Evolutionary conservation across 1,140 invertebrate genomes (phyloP), one percentile per base, ranked within the genome.

Genomic region (Drosophila auraria): DNA sequence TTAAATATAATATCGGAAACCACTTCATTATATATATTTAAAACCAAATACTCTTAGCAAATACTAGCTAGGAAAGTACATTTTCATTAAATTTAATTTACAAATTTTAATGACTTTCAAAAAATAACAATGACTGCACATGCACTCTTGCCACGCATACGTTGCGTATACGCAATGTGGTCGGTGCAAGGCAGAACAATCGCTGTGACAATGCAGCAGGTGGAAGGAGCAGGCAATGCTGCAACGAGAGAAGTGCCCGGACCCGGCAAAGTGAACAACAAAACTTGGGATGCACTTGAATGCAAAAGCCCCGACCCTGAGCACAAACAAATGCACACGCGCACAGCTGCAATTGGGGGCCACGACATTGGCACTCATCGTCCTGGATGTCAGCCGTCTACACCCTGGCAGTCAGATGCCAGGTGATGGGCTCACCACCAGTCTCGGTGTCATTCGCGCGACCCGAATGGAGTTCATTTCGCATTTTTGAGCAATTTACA

Each of bases 401-500:
- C 49, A 47, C 15, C 61, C 45, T 38, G 30, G 51, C 74, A 77
- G 59, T 54, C 47, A 17, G 60, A 64, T 73, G 68, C 14, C 68
- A 69, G 60, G 33, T 54, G 63, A 33, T 58, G 30, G 50, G 27
- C 49, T 20, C 40, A 14, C 25, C 53, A 25, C 36, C 42, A 12
- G 54, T 38, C 50, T 33, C 62, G 47, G 65, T 65, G 49, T n/a
- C 68, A 45, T 25, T 27, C 23, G 25, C 33, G 54, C 47, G 25
- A 56, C n/a, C 42, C 44, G 40, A 47, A 56, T 25, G 9, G 44
- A 56, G 51, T 69, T 68, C 38, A 62, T 49, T 71, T 70, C 61
- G 63, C 72, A 74, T 83, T 87, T 89, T 81, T 87, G 77, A 73
- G 65, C 68, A 78, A 81, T 87, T 87, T 87, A 89, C 83, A 78